Conservation (phyloP, 2,797 vertebrate genomes). For the Sebastes taczanowskii region DNA sequence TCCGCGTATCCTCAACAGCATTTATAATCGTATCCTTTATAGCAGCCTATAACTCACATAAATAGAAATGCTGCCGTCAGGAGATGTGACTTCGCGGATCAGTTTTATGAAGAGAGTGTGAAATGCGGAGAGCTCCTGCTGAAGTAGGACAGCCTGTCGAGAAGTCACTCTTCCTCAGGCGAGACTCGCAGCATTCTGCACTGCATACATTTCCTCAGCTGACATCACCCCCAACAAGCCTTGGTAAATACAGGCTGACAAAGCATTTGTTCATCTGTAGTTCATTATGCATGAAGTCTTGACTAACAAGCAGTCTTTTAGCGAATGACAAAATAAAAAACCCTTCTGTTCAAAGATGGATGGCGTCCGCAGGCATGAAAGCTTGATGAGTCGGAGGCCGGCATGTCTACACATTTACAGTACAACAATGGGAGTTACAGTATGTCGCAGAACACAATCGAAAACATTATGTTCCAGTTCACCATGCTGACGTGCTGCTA, state of each 20-base stretch:
- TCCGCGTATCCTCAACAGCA: not conserved
- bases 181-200: not conserved
- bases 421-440: not conserved
- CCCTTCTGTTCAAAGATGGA: not conserved
- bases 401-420: not conserved
- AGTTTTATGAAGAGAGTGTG: slow-evolving; percentile 14
- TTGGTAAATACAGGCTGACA: not conserved
- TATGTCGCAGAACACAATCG: not conserved
- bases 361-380: slow-evolving; percentile 9
- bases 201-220: slow-evolving; percentile 4
- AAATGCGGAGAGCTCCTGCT: slow-evolving; percentile 29
- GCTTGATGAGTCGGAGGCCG: slow-evolving; percentile 6
- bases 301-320: slow-evolving; percentile 10
- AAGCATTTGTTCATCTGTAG: slow-evolving; percentile 15
- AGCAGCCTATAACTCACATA: not conserved
- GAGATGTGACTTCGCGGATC: not conserved
- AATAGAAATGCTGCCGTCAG: slow-evolving; percentile 8
- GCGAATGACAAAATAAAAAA: slow-evolving; percentile 12
- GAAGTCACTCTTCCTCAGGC: slow-evolving; percentile 17
- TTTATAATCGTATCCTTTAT: not conserved
- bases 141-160: slow-evolving; percentile 12
- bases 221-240: not conserved
- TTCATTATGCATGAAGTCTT: slow-evolving; percentile 31
- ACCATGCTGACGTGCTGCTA: not conserved
- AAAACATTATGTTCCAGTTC: not conserved